Percentiles rank a stretch among this genome's conserved stretches.
phyloP scores from a whole-genome alignment of 2,888 invertebrate genomes.

The Drosophila formosana region DNA sequence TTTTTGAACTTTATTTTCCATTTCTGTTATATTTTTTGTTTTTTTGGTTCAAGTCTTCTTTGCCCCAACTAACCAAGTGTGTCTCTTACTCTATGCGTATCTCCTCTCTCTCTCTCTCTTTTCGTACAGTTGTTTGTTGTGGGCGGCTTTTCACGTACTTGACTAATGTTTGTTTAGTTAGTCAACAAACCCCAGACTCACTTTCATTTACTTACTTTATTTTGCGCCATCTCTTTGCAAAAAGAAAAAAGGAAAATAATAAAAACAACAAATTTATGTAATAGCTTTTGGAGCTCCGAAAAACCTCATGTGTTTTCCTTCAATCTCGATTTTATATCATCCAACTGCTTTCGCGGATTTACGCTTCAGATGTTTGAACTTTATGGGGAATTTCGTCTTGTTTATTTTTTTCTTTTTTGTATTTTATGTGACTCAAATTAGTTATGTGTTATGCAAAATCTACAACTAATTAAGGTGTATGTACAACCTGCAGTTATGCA shows the following conservation, averaged over 20 bases:
- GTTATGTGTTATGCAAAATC: slow-evolving; percentile 46
- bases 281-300: slow-evolving; percentile 40
- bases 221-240: slow-evolving; percentile 48
- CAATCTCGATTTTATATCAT: slow-evolving; percentile 55
- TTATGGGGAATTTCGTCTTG: slow-evolving; percentile 41
- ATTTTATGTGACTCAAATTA: slow-evolving; percentile 58
- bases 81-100: slow-evolving; percentile 21
- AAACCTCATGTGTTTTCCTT: slow-evolving; percentile 33
- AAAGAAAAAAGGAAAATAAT: slow-evolving; percentile 36
- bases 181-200: slow-evolving; percentile 42
- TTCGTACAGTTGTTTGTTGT: slow-evolving; percentile 18
- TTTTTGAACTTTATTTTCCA: slow-evolving; percentile 61
- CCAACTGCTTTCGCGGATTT: slow-evolving; percentile 73
- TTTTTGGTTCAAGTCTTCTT: slow-evolving; percentile 57
- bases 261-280: slow-evolving; percentile 64
- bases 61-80: slow-evolving; percentile 46
- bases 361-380: slow-evolving; percentile 76
- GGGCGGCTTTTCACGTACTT: slow-evolving; percentile 36
- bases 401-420: slow-evolving; percentile 15
- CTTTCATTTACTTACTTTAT: slow-evolving; percentile 63
- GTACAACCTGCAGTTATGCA: slow-evolving; percentile 23
- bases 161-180: slow-evolving; percentile 61
- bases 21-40: slow-evolving; percentile 18
- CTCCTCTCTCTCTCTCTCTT: slow-evolving; percentile 1
- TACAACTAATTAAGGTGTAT: slow-evolving; percentile 53